Conservation (phyloP, 2,113 vertebrate species). For the Psilopogon haemacephalus region DNA sequence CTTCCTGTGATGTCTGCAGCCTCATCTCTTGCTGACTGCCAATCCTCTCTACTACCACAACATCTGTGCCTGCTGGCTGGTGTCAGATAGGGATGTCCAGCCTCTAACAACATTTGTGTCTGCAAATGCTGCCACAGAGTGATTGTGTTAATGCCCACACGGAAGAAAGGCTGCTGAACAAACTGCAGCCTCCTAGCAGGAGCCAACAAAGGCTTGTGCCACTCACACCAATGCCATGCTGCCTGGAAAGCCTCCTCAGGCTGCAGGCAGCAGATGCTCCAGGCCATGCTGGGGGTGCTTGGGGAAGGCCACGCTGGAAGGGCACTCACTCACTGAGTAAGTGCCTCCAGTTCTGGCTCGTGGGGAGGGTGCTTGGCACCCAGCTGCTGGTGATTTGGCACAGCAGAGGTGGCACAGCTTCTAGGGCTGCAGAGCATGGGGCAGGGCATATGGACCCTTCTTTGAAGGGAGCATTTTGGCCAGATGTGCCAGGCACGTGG, state of each 20-base stretch:
- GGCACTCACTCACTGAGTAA: background rate
- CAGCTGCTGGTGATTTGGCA: background rate
- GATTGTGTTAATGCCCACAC: background rate
- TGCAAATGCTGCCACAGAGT: background rate
- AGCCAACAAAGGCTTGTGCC: background rate
- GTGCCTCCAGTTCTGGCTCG: background rate
- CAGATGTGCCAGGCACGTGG: background rate
- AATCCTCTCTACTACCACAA: background rate
- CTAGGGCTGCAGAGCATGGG: background rate
- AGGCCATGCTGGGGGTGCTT: background rate
- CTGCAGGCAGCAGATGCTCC: background rate
- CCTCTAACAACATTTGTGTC: background rate
- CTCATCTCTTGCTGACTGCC: background rate
- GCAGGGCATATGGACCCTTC: background rate
- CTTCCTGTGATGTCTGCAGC: background rate
- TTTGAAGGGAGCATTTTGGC: background rate
- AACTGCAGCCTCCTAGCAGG: background rate
- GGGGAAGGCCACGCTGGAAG: background rate
- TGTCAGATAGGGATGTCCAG: background rate
- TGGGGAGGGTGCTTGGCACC: background rate
- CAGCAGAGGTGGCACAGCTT: background rate
- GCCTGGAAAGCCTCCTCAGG: background rate
- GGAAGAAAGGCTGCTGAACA: background rate
- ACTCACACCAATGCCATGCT: background rate
- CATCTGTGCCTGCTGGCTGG: background rate